Percentiles rank a stretch among this genome's conserved stretches.
These are phyloP conservation scores for Peromyscus aztecus DNA, from an alignment of 2,797 vertebrate genomes.

Conservation along the genomic window DNA sequence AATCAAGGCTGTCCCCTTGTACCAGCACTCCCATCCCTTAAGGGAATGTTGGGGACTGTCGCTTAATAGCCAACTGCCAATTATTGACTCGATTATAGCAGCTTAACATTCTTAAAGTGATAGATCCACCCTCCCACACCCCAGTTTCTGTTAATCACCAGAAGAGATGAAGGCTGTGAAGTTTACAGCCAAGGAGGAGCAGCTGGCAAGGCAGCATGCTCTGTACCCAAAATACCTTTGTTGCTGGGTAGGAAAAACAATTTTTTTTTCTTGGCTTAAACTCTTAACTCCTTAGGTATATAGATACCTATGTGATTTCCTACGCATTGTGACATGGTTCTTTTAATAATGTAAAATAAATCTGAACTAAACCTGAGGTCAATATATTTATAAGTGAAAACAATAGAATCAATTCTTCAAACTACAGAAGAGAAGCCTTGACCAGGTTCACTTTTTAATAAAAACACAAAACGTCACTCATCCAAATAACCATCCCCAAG, in stretches of 20 bases:
- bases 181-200: conserved; percentile 56
- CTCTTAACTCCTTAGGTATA: conserved; percentile 61
- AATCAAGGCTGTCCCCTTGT: conserved; percentile 1
- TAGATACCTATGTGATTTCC: background rate
- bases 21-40: background rate
- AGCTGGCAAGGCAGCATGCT: conserved; percentile 72
- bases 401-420: background rate
- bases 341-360: background rate
- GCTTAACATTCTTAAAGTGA: conserved; percentile 47
- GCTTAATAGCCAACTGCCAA: background rate
- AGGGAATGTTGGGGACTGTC: background rate
- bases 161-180: conserved; percentile 26
- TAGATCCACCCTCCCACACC: background rate
- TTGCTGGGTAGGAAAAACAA: conserved; percentile 47
- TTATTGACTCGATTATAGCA: conserved; percentile 31
- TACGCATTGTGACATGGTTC: background rate
- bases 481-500: background rate
- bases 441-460: background rate
- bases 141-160: conserved; percentile 59
- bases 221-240: conserved; percentile 78
- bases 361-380: background rate
- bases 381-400: conserved; percentile 30
- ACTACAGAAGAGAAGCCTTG: conserved; percentile 22
- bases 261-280: background rate
- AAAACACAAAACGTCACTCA: background rate